phyloP scores from a whole-genome alignment of 2,888 invertebrate genomes.

The Xiphydria camelus region DNA sequence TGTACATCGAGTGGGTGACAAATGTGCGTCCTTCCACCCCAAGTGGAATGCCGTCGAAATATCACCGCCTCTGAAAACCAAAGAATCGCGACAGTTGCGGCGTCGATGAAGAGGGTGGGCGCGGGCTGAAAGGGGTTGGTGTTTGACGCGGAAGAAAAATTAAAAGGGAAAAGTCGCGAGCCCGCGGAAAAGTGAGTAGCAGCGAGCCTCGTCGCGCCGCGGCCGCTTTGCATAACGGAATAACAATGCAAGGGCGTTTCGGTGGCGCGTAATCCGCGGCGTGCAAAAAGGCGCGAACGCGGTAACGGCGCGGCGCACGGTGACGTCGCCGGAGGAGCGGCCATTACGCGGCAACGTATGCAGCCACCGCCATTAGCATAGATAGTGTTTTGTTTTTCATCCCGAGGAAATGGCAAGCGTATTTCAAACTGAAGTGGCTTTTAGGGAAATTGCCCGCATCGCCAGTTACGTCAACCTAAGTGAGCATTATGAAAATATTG shows the following conservation, averaged over 20 bases:
- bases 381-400: slow-evolving; percentile 19
- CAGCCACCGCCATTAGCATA: slow-evolving; percentile 15
- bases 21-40: no score
- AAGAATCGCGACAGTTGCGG: no score
- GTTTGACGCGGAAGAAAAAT: not conserved
- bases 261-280: not conserved
- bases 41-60: no score
- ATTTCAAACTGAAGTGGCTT: slow-evolving; percentile 18
- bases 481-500: slow-evolving; percentile 15
- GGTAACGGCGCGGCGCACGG: not conserved
- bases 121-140: slow-evolving; percentile 29
- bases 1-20: no score
- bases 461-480: slow-evolving; percentile 18
- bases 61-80: no score
- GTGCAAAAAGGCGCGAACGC: not conserved
- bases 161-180: not conserved
- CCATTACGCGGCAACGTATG: slow-evolving; percentile 7
- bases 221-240: not conserved
- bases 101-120: slow-evolving; percentile 24
- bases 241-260: not conserved
- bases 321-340: not conserved
- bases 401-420: slow-evolving; percentile 14
- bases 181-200: not conserved
- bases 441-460: slow-evolving; percentile 19
- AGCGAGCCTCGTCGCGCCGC: not conserved